Conservation (phyloP, 2,797 vertebrate genomes). For the Brachymystax lenok region DNA sequence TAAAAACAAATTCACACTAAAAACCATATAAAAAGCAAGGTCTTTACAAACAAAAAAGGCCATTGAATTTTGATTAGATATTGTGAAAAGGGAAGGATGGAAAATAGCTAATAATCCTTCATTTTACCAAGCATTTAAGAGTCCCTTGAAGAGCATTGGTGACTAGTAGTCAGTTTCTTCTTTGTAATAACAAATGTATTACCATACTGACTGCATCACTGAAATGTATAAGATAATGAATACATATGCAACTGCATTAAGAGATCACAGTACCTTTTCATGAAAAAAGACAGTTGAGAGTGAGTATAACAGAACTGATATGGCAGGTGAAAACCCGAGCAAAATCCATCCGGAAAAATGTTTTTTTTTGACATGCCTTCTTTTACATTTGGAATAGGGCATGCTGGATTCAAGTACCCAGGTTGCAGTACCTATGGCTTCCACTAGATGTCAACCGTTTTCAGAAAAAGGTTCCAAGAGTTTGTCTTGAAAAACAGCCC, state of each 20-base stretch:
- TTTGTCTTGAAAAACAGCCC: too few relatives aligned
- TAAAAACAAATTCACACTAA: slow-evolving; percentile 55
- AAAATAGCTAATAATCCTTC: slow-evolving; percentile 83
- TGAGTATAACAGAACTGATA: too few relatives aligned
- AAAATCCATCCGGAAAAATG: too few relatives aligned
- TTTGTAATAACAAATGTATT: slow-evolving; percentile 39
- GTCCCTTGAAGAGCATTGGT: slow-evolving; percentile 48
- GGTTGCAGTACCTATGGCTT: too few relatives aligned
- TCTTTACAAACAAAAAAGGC: slow-evolving; percentile 70
- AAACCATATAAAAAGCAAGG: slow-evolving; percentile 70
- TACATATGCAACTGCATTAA: slow-evolving; percentile 41
- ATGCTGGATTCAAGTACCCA: too few relatives aligned
- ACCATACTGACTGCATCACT: slow-evolving; percentile 51
- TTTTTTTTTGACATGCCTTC: too few relatives aligned
- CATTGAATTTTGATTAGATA: slow-evolving; percentile 74
- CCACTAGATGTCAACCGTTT: too few relatives aligned
- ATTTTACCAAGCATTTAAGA: slow-evolving; percentile 93
- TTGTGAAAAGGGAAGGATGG: slow-evolving; percentile 69
- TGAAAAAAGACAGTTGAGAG: slow-evolving; percentile 49
- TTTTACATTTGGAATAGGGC: too few relatives aligned
- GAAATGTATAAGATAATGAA: slow-evolving; percentile 55
- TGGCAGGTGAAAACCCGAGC: too few relatives aligned
- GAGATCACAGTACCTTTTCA: slow-evolving; percentile 66
- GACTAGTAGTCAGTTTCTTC: slow-evolving; percentile 48
- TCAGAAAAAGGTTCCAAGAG: too few relatives aligned